Base-by-base conservation (phyloP, 2,797 vertebrate species). In the Lagocephalus sceleratus region DNA sequence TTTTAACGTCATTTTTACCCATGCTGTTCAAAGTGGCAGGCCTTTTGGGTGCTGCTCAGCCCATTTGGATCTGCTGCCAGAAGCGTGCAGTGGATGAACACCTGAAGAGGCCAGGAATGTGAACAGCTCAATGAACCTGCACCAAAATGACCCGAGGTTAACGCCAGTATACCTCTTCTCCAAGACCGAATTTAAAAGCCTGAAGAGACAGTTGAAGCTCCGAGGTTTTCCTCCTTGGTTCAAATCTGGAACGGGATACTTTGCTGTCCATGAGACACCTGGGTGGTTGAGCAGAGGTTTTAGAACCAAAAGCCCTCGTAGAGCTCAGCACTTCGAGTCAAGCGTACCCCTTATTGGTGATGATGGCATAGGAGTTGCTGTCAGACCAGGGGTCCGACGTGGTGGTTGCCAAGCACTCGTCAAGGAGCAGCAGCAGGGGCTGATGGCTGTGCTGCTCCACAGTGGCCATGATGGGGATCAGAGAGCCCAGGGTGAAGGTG, bases 61-160 rank as follows among this genome's bases (percentile, higher is more conserved):
- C 42, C 19, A 1, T 0, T 26, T 1, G 88, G 82, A 51, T 90
- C 90, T 91, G 89, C 81, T 0, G 80, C 92, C 0, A 71, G 14
- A 61, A 94, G 66, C 42, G 79, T 81, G 60, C 92, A 94, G 71
- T 92, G 92, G 42, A 95, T 64, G 0, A 87, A 95, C 9, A 95
- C 76, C 94, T 94, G 75, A 14, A 21, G 0, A 22, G 6, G 26
- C 1, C 0, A 20, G 1, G 25, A 23, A 7, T 20, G 7, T 19
- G 20, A 35, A 16, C n/a, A 42, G 17, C 12, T n/a, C 1, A 41
- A 16, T 16, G 17, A 16, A 41, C 39, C 15, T 17, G 39, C 39
- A 41, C 39, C 2, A 41, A 3, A 0, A 6, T 41, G 12, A 43
- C n/a, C n/a, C 17, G 3, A n/a, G 8, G 17, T 17, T 19, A 10